Evolutionary conservation across 2,797 vertebrate species (phyloP).

Genomic region (Adrianichthys oophorus): DNA sequence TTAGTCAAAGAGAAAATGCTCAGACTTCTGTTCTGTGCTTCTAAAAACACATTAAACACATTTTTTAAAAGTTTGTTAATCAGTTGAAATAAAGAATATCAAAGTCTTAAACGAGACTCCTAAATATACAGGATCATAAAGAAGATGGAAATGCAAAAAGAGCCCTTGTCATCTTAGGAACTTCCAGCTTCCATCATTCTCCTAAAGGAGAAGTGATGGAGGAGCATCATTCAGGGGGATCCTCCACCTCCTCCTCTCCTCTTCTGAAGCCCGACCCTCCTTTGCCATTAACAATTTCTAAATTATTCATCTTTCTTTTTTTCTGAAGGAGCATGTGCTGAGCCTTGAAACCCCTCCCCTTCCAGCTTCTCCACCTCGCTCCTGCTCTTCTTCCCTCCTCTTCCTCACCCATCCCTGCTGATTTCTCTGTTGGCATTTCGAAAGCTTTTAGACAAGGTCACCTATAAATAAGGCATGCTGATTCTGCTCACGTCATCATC

Average conservation of each 20-base stretch:
- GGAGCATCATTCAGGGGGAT: constrained; percentile 14
- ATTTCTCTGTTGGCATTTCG: constrained; percentile 53
- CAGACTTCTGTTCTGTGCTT: too few species aligned
- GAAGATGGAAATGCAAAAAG: too few species aligned
- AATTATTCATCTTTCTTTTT: constrained; percentile 73
- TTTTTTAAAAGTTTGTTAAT: too few species aligned
- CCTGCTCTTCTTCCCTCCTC: constrained; percentile 10
- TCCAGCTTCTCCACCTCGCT: constrained; percentile 26
- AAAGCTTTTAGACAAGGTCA: constrained; percentile 78
- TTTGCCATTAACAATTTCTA: constrained; percentile 60
- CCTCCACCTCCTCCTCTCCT: constrained; percentile 9
- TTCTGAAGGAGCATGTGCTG: constrained; percentile 27
- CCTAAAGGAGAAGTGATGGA: constrained; percentile 15
- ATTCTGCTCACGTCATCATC: constrained; percentile 65
- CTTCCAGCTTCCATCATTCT: constrained; percentile 1
- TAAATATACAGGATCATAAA: too few species aligned
- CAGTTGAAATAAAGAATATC: too few species aligned
- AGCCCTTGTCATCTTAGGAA: not conserved
- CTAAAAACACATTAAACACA: too few species aligned
- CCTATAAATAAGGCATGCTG: constrained; percentile 76
- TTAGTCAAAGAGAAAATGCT: too few species aligned
- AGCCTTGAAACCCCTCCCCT: constrained; percentile 32
- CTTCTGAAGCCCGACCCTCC: constrained; percentile 17
- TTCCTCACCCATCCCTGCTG: constrained; percentile 31
- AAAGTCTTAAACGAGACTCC: too few species aligned